Percentiles rank a stretch among this genome's conserved stretches.
phyloP scores from a whole-genome alignment of 2,113 vertebrate species.

The Elgaria multicarinata region DNA sequence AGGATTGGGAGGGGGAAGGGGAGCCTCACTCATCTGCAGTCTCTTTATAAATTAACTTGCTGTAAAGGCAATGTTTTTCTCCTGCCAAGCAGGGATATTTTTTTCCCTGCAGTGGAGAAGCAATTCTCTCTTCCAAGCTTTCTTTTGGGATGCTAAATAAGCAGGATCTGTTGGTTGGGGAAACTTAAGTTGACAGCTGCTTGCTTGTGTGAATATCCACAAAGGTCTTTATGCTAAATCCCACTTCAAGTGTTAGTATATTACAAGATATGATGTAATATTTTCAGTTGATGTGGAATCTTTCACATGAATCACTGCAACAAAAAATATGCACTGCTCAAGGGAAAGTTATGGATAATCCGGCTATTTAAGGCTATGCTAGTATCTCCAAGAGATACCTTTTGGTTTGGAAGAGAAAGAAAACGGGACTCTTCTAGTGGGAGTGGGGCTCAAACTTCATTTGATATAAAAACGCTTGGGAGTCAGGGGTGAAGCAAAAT shows the following conservation, averaged over 20 bases:
- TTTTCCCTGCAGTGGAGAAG: background rate
- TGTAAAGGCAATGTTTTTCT: background rate
- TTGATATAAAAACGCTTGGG: background rate
- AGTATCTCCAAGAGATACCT: background rate
- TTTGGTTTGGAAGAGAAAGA: background rate
- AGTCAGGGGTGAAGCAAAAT: background rate
- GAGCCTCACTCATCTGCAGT: too few species aligned
- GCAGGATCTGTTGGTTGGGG: background rate
- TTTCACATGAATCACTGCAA: background rate
- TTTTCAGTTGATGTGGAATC: background rate
- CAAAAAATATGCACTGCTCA: background rate
- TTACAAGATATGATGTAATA: background rate
- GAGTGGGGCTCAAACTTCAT: background rate
- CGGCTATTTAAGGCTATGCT: too few species aligned
- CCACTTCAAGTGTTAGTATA: background rate
- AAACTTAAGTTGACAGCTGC: background rate
- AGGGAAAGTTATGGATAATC: background rate
- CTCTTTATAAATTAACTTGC: background rate
- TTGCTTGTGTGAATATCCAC: background rate
- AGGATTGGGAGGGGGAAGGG: background rate
- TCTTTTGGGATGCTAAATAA: background rate
- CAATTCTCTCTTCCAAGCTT: background rate
- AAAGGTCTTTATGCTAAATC: conserved; percentile 1
- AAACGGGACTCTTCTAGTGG: background rate
- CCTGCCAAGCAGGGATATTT: background rate